Evolutionary conservation across 2,113 vertebrate genomes (phyloP).

Genomic region (Dipodomys spectabilis): DNA sequence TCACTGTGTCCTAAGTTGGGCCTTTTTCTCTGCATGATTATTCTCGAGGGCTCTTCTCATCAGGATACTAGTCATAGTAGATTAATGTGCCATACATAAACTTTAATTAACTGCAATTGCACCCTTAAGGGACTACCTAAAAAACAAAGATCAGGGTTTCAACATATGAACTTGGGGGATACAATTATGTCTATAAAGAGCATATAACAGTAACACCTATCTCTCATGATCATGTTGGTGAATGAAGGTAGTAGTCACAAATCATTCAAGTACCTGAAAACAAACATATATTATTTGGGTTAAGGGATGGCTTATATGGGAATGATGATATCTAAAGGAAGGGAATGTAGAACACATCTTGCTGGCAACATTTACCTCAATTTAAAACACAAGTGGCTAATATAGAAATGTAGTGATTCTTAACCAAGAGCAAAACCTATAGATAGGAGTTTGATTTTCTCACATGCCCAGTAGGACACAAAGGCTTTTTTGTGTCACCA

Average conservation of each 20-base stretch:
- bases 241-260: constrained; percentile 33
- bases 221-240: background rate
- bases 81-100: background rate
- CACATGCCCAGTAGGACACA: constrained; percentile 59
- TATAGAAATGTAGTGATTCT: constrained; percentile 35
- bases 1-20: background rate
- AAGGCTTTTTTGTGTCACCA: constrained; percentile 64
- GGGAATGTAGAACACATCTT: constrained; percentile 33
- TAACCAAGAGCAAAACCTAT: constrained; percentile 59
- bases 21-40: background rate
- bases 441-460: constrained; percentile 59
- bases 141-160: background rate
- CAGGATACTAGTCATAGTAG: background rate
- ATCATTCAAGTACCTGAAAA: constrained; percentile 34
- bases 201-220: background rate
- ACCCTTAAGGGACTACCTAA: background rate
- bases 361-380: constrained; percentile 58
- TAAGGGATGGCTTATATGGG: background rate
- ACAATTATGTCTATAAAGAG: background rate
- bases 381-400: constrained; percentile 57
- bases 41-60: background rate
- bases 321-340: background rate
- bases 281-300: background rate
- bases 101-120: background rate
- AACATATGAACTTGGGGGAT: background rate